A percentile compares a stretch with the other conserved stretches of the same genome.
phyloP scores from a whole-genome alignment of 2,797 vertebrate species.

The Ambastaia sidthimunki region DNA sequence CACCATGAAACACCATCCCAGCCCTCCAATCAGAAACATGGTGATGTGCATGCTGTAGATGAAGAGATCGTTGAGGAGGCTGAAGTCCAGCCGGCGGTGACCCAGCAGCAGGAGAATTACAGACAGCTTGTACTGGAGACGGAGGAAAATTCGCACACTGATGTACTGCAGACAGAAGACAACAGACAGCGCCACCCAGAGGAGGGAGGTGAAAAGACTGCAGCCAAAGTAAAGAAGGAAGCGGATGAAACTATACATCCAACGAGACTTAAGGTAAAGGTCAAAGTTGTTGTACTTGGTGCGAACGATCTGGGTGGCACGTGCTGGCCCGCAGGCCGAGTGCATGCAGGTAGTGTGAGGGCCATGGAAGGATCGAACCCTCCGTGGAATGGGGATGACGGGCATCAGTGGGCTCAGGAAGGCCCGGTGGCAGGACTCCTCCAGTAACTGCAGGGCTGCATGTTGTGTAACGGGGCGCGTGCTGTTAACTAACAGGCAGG shows the following conservation, averaged over 20 bases:
- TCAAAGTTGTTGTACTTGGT: constrained; percentile 99
- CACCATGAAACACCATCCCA: constrained; percentile 99
- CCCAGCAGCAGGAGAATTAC: constrained; percentile 92
- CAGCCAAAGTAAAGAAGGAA: constrained; percentile 97
- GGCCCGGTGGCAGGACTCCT: constrained; percentile 63
- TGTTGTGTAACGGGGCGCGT: constrained; percentile 65
- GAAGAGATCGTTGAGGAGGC: constrained; percentile 91
- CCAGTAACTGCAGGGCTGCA: constrained; percentile 54
- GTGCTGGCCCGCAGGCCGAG: constrained; percentile 90
- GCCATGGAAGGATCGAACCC: constrained; percentile 97
- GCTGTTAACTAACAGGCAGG: not conserved
- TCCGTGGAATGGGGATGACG: constrained; percentile 96
- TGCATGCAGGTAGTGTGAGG: constrained; percentile 98
- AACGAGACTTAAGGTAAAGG: constrained; percentile 85
- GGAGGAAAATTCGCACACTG: constrained; percentile 88
- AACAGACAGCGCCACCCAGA: constrained; percentile 91
- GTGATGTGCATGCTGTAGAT: constrained; percentile 96
- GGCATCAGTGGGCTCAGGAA: constrained; percentile 85
- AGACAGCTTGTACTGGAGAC: constrained; percentile 96
- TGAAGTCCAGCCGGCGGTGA: constrained; percentile 91
- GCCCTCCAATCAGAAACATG: constrained; percentile 94
- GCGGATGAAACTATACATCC: constrained; percentile 95
- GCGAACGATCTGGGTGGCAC: constrained; percentile 87
- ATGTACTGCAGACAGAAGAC: constrained; percentile 94
- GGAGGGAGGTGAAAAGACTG: constrained; percentile 94